A percentile compares a stretch with the other conserved stretches of the same genome.
These are phyloP conservation scores for Parazoanthus atlanticus DNA, from an alignment of 92 coral and sea anemone genomes.

Conservation along the genomic window DNA sequence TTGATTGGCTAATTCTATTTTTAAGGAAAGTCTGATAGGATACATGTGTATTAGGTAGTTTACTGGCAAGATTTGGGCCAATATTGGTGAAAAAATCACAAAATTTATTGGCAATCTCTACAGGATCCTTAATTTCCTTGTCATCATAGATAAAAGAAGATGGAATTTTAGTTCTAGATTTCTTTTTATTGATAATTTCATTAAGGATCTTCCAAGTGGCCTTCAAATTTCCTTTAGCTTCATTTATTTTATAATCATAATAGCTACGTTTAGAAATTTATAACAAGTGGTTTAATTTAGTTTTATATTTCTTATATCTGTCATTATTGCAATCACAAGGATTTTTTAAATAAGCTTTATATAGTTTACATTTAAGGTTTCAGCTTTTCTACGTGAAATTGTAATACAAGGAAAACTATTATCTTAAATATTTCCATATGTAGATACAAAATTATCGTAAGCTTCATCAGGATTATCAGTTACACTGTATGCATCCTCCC, in stretches of 20 bases:
- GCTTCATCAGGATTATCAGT: no score
- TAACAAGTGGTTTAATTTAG: constrained; percentile 37
- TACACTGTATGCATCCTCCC: no score
- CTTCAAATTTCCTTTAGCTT: constrained; percentile 29
- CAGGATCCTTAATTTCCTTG: constrained; percentile 1
- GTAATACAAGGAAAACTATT: no score
- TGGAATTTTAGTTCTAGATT: neutral
- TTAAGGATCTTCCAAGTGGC: constrained; percentile 8
- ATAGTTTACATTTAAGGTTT: constrained; percentile 13
- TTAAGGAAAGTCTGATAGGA: constrained; percentile 9
- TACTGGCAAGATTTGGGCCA: constrained; percentile 39
- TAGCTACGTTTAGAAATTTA: constrained; percentile 33
- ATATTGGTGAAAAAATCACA: constrained; percentile 28
- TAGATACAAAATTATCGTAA: no score
- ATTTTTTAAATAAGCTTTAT: constrained; percentile 13
- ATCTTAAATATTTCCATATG: no score
- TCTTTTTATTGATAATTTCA: no score
- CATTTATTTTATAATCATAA: constrained; percentile 34
- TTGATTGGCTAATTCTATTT: neutral
- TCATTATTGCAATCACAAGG: constrained; percentile 6
- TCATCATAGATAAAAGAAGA: neutral
- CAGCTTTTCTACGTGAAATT: no score
- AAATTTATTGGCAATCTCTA: neutral
- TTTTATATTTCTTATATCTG: constrained; percentile 13
- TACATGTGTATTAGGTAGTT: constrained; percentile 9